Evolutionary conservation across 2,797 vertebrate genomes (phyloP).

Genomic region (Myotis myotis): DNA sequence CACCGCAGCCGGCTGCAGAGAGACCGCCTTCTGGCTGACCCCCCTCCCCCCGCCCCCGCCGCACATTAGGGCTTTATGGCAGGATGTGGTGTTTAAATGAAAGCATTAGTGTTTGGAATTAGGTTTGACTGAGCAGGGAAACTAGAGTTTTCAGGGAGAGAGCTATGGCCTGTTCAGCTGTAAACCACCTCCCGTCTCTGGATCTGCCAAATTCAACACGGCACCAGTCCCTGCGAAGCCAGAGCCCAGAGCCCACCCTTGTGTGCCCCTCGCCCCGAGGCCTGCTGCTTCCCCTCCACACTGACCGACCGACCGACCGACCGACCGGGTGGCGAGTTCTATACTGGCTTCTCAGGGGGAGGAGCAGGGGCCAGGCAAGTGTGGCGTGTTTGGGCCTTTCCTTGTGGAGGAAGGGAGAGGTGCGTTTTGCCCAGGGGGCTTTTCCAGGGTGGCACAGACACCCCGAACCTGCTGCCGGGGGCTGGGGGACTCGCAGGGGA

Average conservation of each 20-base stretch:
- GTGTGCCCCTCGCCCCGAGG: background rate
- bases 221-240: background rate
- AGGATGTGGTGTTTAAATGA: constrained; percentile 64
- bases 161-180: background rate
- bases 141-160: background rate
- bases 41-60: background rate
- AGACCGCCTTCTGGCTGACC: background rate
- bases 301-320: background rate
- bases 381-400: background rate
- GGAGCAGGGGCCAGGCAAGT: rapidly evolving
- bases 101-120: constrained; percentile 39
- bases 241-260: background rate
- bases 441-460: background rate
- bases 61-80: constrained; percentile 59
- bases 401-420: background rate
- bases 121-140: constrained; percentile 55
- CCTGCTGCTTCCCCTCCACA: background rate
- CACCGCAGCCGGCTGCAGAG: background rate
- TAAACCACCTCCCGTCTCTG: background rate
- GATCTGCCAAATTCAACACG: constrained; percentile 43
- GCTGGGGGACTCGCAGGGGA: background rate
- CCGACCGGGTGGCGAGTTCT: background rate
- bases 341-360: background rate
- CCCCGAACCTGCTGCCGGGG: rapidly evolving
- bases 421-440: background rate